A percentile compares a stretch with the other conserved stretches of the same genome.
Conservation (phyloP, 2,797 vertebrate genomes). For the Lepilemur ruficaudatus region DNA sequence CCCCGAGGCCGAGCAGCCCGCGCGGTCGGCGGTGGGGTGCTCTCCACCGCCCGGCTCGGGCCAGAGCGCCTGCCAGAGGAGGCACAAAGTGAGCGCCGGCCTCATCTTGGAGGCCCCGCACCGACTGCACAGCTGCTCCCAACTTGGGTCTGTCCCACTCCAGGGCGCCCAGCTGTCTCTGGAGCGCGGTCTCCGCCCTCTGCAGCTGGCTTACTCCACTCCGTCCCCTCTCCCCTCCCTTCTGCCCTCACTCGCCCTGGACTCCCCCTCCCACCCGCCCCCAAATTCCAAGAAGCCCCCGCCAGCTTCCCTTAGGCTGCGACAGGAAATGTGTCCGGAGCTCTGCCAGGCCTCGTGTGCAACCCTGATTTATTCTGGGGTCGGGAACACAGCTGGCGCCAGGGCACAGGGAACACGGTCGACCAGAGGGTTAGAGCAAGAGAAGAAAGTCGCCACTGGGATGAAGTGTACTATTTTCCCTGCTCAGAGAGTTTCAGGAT, state of each 20-base stretch:
- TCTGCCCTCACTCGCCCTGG: background rate
- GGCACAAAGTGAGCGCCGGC: slow-evolving; percentile 58
- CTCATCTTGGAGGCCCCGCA: slow-evolving; percentile 69
- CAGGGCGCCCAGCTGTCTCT: background rate
- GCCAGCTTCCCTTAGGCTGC: slow-evolving; percentile 63
- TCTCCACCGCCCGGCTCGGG: background rate
- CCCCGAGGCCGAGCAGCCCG: slow-evolving; percentile 67
- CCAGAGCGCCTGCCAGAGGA: slow-evolving; percentile 72
- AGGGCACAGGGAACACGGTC: background rate
- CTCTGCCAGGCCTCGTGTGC: slow-evolving; percentile 49
- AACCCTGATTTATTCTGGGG: slow-evolving; percentile 75
- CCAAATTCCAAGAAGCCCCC: background rate
- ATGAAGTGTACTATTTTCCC: background rate
- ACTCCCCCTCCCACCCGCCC: background rate
- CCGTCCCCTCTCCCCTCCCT: background rate
- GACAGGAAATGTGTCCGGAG: slow-evolving; percentile 79
- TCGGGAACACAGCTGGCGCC: background rate
- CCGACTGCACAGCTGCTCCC: slow-evolving; percentile 35
- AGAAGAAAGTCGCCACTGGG: background rate
- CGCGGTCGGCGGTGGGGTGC: slow-evolving; percentile 53
- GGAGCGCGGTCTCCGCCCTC: slow-evolving; percentile 61
- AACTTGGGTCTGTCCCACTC: background rate
- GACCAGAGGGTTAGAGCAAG: background rate
- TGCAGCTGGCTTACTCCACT: background rate
- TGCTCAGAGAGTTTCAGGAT: background rate